Percentiles rank a stretch among this genome's conserved stretches.
phyloP scores from a whole-genome alignment of 2,797 vertebrate genomes.

The Gambusia yucatana region DNA sequence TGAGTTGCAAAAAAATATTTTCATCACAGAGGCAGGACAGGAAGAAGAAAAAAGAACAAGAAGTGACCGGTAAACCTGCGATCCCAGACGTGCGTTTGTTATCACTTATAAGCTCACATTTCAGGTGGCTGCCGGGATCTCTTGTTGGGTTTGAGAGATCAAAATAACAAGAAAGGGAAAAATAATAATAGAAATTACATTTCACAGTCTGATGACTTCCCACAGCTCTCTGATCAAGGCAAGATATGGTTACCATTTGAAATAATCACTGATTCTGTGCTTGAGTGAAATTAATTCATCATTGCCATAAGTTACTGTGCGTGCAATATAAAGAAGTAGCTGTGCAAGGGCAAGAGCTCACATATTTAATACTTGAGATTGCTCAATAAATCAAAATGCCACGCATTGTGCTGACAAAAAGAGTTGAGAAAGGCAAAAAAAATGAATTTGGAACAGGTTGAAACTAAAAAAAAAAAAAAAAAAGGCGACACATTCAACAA shows the following conservation, averaged over 20 bases:
- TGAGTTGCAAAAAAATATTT: slow-evolving; percentile 60
- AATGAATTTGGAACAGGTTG: slow-evolving; percentile 37
- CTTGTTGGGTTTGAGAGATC: slow-evolving; percentile 56
- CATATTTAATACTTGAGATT: slow-evolving; percentile 88
- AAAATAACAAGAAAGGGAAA: slow-evolving; percentile 53
- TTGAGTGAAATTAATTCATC: slow-evolving; percentile 94
- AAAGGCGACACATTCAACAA: slow-evolving; percentile 4
- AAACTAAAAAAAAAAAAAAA: slow-evolving; percentile 38
- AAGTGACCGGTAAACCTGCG: slow-evolving; percentile 68
- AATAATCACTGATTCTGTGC: slow-evolving; percentile 90
- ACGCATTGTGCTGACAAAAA: slow-evolving; percentile 80
- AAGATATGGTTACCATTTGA: slow-evolving; percentile 84
- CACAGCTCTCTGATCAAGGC: slow-evolving; percentile 78
- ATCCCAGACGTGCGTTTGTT: slow-evolving; percentile 77
- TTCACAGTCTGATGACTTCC: slow-evolving; percentile 79
- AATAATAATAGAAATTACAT: slow-evolving; percentile 72
- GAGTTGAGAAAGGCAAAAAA: slow-evolving; percentile 26
- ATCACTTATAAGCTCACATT: slow-evolving; percentile 72
- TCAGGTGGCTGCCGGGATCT: slow-evolving; percentile 70
- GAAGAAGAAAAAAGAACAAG: slow-evolving; percentile 10
- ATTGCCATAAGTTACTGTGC: slow-evolving; percentile 88
- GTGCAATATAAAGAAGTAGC: slow-evolving; percentile 83
- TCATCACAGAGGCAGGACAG: slow-evolving; percentile 42
- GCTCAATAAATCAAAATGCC: slow-evolving; percentile 96
- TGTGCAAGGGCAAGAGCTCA: slow-evolving; percentile 73